Evolutionary conservation across 2,888 invertebrate species (phyloP), one percentile per base, ranked within the genome.

Genomic region (Ophioninae sp.): DNA sequence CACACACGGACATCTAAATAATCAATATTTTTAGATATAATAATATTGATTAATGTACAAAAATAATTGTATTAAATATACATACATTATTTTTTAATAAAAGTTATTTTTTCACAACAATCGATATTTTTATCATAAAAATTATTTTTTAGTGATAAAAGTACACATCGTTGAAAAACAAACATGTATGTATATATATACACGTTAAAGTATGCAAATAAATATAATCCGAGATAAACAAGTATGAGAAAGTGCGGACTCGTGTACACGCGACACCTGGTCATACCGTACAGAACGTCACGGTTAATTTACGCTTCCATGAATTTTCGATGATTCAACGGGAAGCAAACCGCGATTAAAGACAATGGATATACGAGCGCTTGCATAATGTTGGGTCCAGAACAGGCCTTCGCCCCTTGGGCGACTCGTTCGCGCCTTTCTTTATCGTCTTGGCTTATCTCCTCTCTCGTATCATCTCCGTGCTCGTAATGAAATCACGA

Each of bases 251-350:
- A 10, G 50, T 5, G 23, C 78, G 39, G 73, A 78, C 75, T 76
- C 72, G 64, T 59, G 77, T 73, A 57, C 73, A 68, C 78, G 86
- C 87, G 88, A 88, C 89, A 89, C 87, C 89, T 89, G 89, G 88
- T 87, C 86, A 82, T 84, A 69, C 30, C 72, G n/a, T 57, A 23
- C 65, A 61, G 44, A 86, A 84, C 88, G 88, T 89, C 88, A 88
- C 77, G 87, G 87, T 88, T 90, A 89, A 90, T 90, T 89, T 88
- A 87, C 89, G 88, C 88, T 89, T 89, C 88, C 86, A 88, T 89
- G 89, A 90, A 89, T 90, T 89, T 90, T 87, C 65, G 89, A 90
- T 89, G 87, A 88, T 87, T 84, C 83, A 81, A 77, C 84, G 41
- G 23, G 57, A 30, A 70, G 57, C 37, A 85, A 85, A 79, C 79